These are phyloP conservation scores for Oncorhynchus mykiss DNA, from an alignment of 2,113 vertebrate genomes.

Conservation along the genomic window DNA sequence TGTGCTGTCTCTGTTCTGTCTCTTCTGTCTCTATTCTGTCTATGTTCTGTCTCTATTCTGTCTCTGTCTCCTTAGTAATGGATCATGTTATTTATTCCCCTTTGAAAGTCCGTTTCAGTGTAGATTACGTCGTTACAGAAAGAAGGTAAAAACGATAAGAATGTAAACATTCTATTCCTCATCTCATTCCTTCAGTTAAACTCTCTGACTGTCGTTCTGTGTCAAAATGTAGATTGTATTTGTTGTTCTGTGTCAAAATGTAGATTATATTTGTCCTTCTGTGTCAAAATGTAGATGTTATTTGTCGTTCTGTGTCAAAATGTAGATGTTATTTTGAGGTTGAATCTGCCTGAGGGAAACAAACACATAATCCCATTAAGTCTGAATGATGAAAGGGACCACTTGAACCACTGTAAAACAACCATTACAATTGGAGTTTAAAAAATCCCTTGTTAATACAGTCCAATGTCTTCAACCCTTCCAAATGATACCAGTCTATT, in stretches of 20 bases:
- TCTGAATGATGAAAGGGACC: slow-evolving; percentile 64
- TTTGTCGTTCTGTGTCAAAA: background rate
- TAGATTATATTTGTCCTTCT: slow-evolving; percentile 22
- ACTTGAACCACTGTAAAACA: slow-evolving; percentile 53
- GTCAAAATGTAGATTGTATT: slow-evolving; percentile 38
- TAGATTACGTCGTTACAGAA: background rate
- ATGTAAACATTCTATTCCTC: background rate
- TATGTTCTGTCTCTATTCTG: no score
- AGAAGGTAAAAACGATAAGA: background rate
- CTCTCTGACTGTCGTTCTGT: slow-evolving; percentile 16
- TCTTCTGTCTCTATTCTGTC: no score
- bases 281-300: no score
- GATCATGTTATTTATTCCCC: background rate
- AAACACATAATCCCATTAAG: slow-evolving; percentile 57
- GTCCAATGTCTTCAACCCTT: slow-evolving; percentile 43
- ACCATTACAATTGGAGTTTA: slow-evolving; percentile 51
- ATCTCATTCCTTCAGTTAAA: slow-evolving; percentile 3
- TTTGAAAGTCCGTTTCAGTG: background rate
- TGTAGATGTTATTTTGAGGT: slow-evolving; percentile 41
- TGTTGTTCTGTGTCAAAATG: slow-evolving; percentile 33
- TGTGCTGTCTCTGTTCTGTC: no score
- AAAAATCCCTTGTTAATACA: slow-evolving; percentile 17
- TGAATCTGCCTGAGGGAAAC: slow-evolving; percentile 55
- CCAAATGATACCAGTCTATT: slow-evolving; percentile 30
- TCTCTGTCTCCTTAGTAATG: no score